A percentile compares a stretch with the other conserved stretches of the same genome.
Evolutionary conservation across 2,113 vertebrate species (phyloP).

Genomic region (Rutilus rutilus): DNA sequence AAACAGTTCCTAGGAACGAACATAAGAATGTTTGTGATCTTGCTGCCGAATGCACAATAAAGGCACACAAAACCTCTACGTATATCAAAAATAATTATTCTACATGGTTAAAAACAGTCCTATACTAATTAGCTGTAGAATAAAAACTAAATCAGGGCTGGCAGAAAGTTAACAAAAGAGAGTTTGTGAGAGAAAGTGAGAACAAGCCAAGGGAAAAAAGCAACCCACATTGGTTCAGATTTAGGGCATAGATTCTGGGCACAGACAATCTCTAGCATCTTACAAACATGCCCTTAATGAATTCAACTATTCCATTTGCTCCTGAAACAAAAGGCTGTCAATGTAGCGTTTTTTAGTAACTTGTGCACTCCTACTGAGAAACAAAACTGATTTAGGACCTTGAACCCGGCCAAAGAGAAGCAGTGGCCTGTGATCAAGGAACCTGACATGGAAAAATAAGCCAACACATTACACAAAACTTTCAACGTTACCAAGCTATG

Average conservation of each 20-base stretch:
- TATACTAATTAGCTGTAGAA: neutral
- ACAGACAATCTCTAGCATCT: neutral
- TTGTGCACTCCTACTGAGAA: neutral
- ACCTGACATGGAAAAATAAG: neutral
- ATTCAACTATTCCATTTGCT: neutral
- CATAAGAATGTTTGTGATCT: neutral
- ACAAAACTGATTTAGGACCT: conserved; percentile 23
- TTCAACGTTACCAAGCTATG: conserved; percentile 2
- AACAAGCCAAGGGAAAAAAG: conserved; percentile 1
- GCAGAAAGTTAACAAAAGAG: neutral
- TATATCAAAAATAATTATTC: no score
- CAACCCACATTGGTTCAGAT: conserved; percentile 27
- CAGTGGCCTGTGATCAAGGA: neutral
- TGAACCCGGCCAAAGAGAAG: conserved; percentile 22
- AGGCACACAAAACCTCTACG: neutral
- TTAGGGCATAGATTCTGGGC: neutral
- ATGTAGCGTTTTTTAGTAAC: neutral
- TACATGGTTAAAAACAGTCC: neutral
- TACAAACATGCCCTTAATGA: neutral
- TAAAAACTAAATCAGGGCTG: neutral
- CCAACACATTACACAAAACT: neutral
- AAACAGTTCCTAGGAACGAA: neutral
- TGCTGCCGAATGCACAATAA: neutral
- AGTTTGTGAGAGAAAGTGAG: neutral
- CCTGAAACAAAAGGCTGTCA: neutral